phyloP scores from a whole-genome alignment of 2,113 vertebrate genomes.

The Lamprologus sp. region DNA sequence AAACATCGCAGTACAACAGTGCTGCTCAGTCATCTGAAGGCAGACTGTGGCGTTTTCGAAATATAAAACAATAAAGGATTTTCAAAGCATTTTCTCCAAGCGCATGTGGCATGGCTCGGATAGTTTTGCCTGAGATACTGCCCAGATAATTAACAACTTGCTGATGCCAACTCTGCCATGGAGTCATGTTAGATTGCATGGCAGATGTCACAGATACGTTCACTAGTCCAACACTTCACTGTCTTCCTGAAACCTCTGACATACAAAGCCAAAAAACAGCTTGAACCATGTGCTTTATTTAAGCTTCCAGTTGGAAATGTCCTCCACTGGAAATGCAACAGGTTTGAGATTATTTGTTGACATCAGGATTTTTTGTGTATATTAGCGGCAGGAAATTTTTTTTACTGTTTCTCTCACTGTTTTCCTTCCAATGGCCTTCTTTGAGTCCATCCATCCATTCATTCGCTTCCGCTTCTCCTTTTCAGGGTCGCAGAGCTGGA shows the following conservation, averaged over 20 bases:
- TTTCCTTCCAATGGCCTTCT: not conserved
- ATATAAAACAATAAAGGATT: not conserved
- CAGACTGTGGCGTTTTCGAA: fast-evolving
- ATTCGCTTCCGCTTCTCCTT: too few relatives aligned
- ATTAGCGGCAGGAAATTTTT: not conserved
- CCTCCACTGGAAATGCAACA: not conserved
- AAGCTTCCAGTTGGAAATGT: not conserved
- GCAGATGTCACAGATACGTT: not conserved
- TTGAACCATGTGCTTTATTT: not conserved
- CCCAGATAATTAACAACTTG: not conserved
- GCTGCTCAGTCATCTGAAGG: not conserved
- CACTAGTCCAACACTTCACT: not conserved
- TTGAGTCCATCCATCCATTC: too few relatives aligned
- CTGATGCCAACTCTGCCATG: not conserved
- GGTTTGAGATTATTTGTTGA: not conserved
- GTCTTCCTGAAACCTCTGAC: not conserved
- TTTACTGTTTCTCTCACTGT: not conserved
- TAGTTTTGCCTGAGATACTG: not conserved
- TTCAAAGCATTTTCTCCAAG: not conserved
- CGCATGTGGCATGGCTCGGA: not conserved
- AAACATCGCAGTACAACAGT: not conserved
- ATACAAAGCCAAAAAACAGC: not conserved
- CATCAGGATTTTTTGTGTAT: not conserved
- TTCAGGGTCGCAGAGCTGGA: too few relatives aligned
- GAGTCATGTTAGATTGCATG: not conserved